These are phyloP conservation scores for Zapus hudsonius DNA, from an alignment of 2,113 vertebrate species.

Conservation along the genomic window DNA sequence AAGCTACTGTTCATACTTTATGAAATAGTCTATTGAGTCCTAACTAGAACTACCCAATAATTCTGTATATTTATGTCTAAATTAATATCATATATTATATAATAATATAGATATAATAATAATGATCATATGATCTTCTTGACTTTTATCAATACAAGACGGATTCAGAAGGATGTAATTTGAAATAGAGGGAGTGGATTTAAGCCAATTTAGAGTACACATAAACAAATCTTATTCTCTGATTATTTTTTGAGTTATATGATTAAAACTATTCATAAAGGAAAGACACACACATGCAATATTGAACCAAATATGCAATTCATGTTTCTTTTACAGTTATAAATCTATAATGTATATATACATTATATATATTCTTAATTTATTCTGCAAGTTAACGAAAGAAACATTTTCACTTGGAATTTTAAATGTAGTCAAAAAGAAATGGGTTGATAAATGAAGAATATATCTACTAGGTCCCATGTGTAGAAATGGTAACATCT, in stretches of 20 bases:
- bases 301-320: conserved; percentile 43
- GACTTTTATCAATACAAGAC: background rate
- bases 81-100: background rate
- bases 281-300: conserved; percentile 6
- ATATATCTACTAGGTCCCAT: conserved; percentile 42
- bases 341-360: conserved; percentile 30
- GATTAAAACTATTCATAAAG: conserved; percentile 28
- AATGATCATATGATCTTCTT: background rate
- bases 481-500: conserved; percentile 70
- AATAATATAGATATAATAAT: background rate
- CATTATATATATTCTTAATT: conserved; percentile 70
- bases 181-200: background rate
- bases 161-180: background rate
- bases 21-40: background rate
- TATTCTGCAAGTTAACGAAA: conserved; percentile 65
- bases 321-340: conserved; percentile 17
- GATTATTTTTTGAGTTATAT: conserved; percentile 11
- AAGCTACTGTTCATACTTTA: background rate
- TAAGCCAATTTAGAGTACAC: background rate
- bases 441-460: conserved; percentile 75
- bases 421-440: conserved; percentile 60
- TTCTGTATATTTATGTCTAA: background rate
- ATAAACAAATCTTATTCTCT: background rate
- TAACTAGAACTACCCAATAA: background rate
- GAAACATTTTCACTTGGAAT: conserved; percentile 57